These are phyloP conservation scores for Copsychus sechellarum DNA, from an alignment of 2,113 vertebrate species.

Conservation along the genomic window DNA sequence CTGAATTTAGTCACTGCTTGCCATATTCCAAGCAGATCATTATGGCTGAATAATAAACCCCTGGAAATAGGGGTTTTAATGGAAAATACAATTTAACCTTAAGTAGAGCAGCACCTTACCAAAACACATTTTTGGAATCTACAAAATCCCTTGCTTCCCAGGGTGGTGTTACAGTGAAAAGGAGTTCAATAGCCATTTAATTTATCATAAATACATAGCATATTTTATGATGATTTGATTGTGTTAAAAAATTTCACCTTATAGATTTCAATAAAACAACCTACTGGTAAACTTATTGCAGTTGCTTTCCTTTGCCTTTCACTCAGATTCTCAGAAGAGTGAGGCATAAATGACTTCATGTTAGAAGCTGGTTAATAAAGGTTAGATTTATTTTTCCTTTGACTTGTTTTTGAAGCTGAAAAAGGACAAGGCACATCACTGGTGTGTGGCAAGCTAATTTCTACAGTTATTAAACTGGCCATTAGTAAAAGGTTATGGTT, in stretches of 20 bases:
- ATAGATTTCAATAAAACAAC: constrained; percentile 73
- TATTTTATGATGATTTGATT: constrained; percentile 75
- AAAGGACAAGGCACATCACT: constrained; percentile 57
- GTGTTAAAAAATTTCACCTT: constrained; percentile 72
- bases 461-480: constrained; percentile 52
- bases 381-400: constrained; percentile 73
- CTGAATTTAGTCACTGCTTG: constrained; percentile 38
- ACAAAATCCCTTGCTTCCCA: constrained; percentile 65
- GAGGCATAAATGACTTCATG: constrained; percentile 63
- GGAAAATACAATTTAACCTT: constrained; percentile 74
- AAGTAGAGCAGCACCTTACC: constrained; percentile 61
- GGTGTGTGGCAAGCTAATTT: constrained; percentile 69
- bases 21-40: constrained; percentile 66
- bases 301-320: constrained; percentile 60
- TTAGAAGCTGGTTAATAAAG: constrained; percentile 77
- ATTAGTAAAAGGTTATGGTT: constrained; percentile 37
- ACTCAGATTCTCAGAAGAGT: constrained; percentile 43
- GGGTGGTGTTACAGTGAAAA: constrained; percentile 60
- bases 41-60: constrained; percentile 70
- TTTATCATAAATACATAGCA: constrained; percentile 74
- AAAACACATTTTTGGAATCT: constrained; percentile 54
- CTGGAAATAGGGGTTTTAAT: constrained; percentile 70
- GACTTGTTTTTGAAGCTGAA: constrained; percentile 72
- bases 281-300: constrained; percentile 65
- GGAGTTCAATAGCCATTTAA: constrained; percentile 67